phyloP scores from a whole-genome alignment of 1,140 invertebrate species.

The Brachionus paranguensis region DNA sequence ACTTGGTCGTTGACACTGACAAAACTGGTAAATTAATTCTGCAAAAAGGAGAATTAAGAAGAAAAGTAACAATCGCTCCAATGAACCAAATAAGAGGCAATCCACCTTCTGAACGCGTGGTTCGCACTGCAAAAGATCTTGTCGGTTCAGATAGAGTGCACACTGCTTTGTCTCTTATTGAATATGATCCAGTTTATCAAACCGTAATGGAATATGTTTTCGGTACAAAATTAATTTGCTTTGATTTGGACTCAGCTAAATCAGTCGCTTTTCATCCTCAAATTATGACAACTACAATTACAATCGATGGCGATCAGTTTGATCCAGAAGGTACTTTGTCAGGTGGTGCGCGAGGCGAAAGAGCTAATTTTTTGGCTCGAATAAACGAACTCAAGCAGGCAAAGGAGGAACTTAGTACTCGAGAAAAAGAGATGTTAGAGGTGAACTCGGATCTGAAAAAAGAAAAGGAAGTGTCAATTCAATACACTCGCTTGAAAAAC shows the following conservation, averaged over 20 bases:
- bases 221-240: slow-evolving; percentile 76
- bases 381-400: not conserved
- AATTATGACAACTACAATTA: slow-evolving; percentile 65
- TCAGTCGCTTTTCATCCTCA: slow-evolving; percentile 66
- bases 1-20: slow-evolving; percentile 83
- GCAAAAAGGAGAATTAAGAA: slow-evolving; percentile 70
- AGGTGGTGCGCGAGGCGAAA: slow-evolving; percentile 62
- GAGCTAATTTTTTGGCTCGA: not conserved
- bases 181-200: slow-evolving; percentile 65
- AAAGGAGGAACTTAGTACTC: slow-evolving; percentile 58
- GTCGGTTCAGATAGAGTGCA: slow-evolving; percentile 63
- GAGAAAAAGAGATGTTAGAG: slow-evolving; percentile 57
- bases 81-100: slow-evolving; percentile 75
- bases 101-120: slow-evolving; percentile 60
- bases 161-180: slow-evolving; percentile 73
- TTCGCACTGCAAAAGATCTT: slow-evolving; percentile 60
- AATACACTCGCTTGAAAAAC: not conserved
- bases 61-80: slow-evolving; percentile 77
- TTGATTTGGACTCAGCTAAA: slow-evolving; percentile 71
- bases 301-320: slow-evolving; percentile 81
- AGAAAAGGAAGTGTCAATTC: not conserved
- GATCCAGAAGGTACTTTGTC: slow-evolving; percentile 81
- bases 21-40: slow-evolving; percentile 71
- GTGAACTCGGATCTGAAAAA: slow-evolving; percentile 44
- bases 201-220: slow-evolving; percentile 83